phyloP scores from a whole-genome alignment of 2,888 invertebrate species.

The Ophion costatus region DNA sequence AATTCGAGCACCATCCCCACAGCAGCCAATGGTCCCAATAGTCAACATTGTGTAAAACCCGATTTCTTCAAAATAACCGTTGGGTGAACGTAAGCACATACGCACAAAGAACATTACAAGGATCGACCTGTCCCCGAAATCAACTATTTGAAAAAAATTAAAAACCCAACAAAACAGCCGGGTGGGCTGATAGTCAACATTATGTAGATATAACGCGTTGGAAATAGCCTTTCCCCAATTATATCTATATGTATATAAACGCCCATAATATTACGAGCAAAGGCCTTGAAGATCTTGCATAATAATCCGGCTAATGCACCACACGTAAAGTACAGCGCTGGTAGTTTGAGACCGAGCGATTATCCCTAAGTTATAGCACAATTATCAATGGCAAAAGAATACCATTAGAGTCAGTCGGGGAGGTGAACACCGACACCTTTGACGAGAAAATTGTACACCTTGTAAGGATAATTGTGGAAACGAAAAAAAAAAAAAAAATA shows the following conservation, averaged over 20 bases:
- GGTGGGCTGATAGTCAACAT: no score
- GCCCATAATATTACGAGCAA: constrained; percentile 40
- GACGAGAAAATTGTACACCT: constrained; percentile 40
- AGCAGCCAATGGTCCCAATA: no score
- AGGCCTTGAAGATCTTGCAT: constrained; percentile 39
- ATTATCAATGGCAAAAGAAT: constrained; percentile 45
- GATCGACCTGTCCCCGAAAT: no score
- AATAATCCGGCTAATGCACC: constrained; percentile 63
- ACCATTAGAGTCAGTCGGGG: constrained; percentile 48
- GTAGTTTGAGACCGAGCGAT: constrained; percentile 49
- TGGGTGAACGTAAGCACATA: no score
- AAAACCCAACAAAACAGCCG: no score
- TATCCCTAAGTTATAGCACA: constrained; percentile 55
- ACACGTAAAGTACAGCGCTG: constrained; percentile 41
- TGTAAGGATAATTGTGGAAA: neutral
- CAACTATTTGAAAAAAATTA: no score
- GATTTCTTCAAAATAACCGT: no score
- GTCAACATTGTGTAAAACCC: no score
- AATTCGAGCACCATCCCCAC: no score
- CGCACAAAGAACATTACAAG: no score
- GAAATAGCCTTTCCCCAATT: no score
- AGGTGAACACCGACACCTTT: constrained; percentile 45
- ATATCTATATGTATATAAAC: neutral
- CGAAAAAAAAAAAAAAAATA: constrained; percentile 6
- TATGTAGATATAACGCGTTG: no score